Percentiles rank a stretch among this genome's conserved stretches.
These are phyloP conservation scores for Nipponia nippon DNA, from an alignment of 2,113 vertebrate genomes.

Conservation along the genomic window DNA sequence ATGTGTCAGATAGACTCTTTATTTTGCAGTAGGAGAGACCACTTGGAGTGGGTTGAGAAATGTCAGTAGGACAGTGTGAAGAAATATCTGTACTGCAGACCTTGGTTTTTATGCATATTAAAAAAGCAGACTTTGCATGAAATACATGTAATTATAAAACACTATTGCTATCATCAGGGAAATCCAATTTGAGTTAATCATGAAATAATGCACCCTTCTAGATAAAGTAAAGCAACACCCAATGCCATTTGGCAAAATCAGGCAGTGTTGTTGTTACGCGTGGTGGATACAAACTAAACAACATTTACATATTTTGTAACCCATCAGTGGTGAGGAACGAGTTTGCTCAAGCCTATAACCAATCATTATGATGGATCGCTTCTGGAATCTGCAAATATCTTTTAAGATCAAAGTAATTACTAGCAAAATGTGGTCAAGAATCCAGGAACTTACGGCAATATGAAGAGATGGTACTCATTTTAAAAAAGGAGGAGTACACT, in stretches of 20 bases:
- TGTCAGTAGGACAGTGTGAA: neutral
- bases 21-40: neutral
- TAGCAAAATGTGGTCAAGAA: neutral
- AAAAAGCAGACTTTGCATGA: slow-evolving; percentile 3
- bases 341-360: neutral
- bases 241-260: neutral
- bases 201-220: neutral
- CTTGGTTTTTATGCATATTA: neutral
- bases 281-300: neutral
- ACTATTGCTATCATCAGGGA: neutral
- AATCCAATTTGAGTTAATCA: slow-evolving; percentile 3
- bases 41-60: neutral
- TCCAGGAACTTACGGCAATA: neutral
- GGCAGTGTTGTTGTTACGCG: neutral
- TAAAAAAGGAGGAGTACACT: neutral
- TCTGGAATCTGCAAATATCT: neutral
- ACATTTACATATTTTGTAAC: slow-evolving; percentile 16
- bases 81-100: neutral
- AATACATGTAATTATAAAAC: neutral
- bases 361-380: slow-evolving; percentile 9
- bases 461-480: neutral
- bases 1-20: neutral
- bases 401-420: neutral
- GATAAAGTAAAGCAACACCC: neutral
- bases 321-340: neutral